These are phyloP conservation scores for Incurvaria masculella DNA, from an alignment of 2,888 invertebrate genomes.

Conservation along the genomic window DNA sequence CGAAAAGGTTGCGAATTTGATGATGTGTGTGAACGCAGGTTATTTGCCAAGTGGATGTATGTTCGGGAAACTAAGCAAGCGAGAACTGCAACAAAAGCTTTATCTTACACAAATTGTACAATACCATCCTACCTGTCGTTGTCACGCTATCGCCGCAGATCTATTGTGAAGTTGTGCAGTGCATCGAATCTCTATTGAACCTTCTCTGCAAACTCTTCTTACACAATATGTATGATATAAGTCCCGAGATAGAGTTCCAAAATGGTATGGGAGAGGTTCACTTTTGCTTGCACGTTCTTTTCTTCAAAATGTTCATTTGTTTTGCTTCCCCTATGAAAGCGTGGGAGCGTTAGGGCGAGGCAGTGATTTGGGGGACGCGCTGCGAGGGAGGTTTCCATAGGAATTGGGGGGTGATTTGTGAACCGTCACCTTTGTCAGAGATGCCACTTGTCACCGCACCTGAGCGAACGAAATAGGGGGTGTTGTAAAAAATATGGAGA, in stretches of 20 bases:
- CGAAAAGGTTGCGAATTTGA: too few relatives aligned
- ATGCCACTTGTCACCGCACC: background rate
- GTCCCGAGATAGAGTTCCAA: too few relatives aligned
- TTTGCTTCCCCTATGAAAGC: background rate
- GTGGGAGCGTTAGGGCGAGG: background rate
- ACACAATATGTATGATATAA: too few relatives aligned
- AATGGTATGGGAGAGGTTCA: too few relatives aligned
- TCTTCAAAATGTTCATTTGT: background rate
- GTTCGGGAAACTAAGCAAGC: too few relatives aligned
- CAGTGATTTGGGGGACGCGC: background rate
- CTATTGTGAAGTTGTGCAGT: background rate
- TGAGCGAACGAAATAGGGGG: background rate
- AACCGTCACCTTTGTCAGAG: background rate
- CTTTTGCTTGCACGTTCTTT: background rate
- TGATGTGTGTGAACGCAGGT: too few relatives aligned
- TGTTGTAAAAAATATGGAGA: background rate
- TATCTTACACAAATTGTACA: background rate
- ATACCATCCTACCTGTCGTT: background rate
- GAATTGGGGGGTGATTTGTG: background rate
- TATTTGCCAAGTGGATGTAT: too few relatives aligned
- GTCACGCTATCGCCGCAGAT: background rate
- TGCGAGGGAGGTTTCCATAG: background rate
- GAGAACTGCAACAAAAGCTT: background rate
- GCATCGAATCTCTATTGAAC: too few relatives aligned
- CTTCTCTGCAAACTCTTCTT: too few relatives aligned